Percentiles rank a stretch among this genome's conserved stretches.
phyloP scores from a whole-genome alignment of 2,888 invertebrate genomes.

The Protonemura montana region DNA sequence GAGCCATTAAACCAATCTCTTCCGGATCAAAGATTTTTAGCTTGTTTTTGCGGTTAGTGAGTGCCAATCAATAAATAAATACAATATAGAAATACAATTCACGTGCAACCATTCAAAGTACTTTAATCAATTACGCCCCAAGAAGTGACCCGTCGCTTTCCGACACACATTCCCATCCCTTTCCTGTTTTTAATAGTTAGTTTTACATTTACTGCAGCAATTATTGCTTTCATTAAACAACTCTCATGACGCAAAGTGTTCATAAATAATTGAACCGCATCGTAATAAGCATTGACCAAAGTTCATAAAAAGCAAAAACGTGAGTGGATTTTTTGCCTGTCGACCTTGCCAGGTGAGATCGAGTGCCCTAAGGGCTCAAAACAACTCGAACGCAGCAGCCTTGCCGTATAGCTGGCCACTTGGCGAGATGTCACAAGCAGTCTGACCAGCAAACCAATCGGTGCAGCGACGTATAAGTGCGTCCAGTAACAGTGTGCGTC shows the following conservation, averaged over 20 bases:
- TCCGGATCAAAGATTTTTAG: no score
- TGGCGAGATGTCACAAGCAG: slow-evolving; percentile 22
- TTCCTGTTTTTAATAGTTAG: background rate
- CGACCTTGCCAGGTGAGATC: slow-evolving; percentile 12
- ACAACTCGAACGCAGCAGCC: background rate
- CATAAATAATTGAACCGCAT: background rate
- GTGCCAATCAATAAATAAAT: no score
- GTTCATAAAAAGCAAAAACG: slow-evolving; percentile 12
- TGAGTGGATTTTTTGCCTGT: background rate
- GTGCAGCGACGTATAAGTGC: background rate
- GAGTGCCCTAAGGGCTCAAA: background rate
- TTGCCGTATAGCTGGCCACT: slow-evolving; percentile 7
- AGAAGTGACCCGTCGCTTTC: background rate
- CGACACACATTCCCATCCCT: background rate
- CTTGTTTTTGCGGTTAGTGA: no score
- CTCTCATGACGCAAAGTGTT: background rate
- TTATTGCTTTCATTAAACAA: background rate
- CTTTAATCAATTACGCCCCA: no score
- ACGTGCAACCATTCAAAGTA: no score
- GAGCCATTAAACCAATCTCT: no score
- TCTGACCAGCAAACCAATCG: background rate
- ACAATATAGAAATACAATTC: no score
- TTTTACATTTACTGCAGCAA: background rate
- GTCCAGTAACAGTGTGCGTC: slow-evolving; percentile 12
- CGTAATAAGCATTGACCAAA: background rate